phyloP scores from a whole-genome alignment of 2,113 vertebrate genomes.

The Myiagra hebetior region DNA sequence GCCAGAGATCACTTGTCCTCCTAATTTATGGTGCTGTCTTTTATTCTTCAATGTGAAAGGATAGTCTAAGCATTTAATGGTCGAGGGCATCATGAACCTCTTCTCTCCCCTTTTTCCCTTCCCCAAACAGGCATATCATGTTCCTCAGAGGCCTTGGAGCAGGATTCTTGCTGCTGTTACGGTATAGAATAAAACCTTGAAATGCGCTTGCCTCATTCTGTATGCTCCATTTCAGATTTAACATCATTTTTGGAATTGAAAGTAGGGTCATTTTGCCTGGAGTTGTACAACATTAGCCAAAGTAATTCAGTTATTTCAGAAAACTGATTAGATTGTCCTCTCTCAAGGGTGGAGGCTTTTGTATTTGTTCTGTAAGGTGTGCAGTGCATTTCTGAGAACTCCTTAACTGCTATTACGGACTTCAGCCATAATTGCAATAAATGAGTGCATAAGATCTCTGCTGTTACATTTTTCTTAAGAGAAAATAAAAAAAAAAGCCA shows the following conservation, averaged over 20 bases:
- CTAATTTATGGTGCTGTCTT: not conserved
- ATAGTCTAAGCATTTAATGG: not conserved
- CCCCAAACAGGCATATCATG: not conserved
- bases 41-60: not conserved
- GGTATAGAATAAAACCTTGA: not conserved
- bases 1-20: not conserved
- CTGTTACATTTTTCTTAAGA: not conserved
- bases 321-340: slow-evolving; percentile 56
- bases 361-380: slow-evolving; percentile 52
- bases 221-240: slow-evolving; percentile 38
- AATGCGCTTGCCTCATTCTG: not conserved
- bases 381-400: not conserved
- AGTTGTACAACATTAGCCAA: slow-evolving; percentile 47
- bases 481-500: not conserved
- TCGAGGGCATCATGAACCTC: not conserved
- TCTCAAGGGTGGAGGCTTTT: slow-evolving; percentile 44
- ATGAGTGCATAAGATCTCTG: not conserved
- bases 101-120: not conserved
- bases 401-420: not conserved
- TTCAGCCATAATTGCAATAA: not conserved
- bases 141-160: not conserved
- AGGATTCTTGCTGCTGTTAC: not conserved
- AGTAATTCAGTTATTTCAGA: slow-evolving; percentile 53
- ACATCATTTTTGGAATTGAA: slow-evolving; percentile 47
- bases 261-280: slow-evolving; percentile 54